Conservation (phyloP, 1,140 invertebrate species). For the Medauroidea extradentata region DNA sequence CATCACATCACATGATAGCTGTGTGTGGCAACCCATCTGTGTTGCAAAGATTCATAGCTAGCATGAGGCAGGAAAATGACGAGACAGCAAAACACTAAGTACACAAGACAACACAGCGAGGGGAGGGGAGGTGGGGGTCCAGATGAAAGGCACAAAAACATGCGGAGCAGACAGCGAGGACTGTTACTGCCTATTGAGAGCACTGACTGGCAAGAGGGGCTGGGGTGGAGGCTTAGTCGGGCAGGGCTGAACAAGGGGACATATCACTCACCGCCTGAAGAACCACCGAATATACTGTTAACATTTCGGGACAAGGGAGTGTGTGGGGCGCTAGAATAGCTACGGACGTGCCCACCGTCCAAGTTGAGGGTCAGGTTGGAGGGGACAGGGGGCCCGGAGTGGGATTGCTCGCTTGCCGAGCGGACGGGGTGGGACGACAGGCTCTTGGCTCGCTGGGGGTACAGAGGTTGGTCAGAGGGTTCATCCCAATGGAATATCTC, state of each 20-base stretch:
- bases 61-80: no score
- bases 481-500: conserved; percentile 68
- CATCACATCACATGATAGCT: no score
- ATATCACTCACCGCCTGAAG: conserved; percentile 1
- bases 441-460: conserved; percentile 40
- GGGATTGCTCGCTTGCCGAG: not conserved
- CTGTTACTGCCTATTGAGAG: no score
- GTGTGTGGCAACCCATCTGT: no score
- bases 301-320: conserved; percentile 7
- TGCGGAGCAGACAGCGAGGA: no score
- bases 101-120: no score
- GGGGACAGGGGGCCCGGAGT: not conserved
- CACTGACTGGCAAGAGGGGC: no score
- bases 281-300: conserved; percentile 8
- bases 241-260: not conserved
- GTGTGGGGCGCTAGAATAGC: conserved; percentile 8
- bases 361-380: not conserved
- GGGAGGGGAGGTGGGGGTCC: no score
- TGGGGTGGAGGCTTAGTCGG: no score
- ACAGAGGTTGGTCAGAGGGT: conserved; percentile 31
- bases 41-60: no score
- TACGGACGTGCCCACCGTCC: not conserved
- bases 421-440: conserved; percentile 40
- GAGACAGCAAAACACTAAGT: no score
- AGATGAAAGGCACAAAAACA: no score